phyloP scores from a whole-genome alignment of 2,888 invertebrate species.

The Drosophila paucipuncta region DNA sequence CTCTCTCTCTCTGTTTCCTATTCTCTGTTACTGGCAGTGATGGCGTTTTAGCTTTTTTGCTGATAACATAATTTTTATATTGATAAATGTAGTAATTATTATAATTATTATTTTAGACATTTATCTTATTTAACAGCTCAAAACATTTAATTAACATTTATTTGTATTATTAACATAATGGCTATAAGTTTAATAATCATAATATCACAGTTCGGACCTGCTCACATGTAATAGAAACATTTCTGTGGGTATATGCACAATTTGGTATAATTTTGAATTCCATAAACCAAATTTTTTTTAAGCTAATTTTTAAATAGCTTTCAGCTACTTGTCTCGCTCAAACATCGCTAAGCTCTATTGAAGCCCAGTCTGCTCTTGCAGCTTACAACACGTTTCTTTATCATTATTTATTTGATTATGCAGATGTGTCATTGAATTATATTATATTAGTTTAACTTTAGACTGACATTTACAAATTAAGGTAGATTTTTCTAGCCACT shows the following conservation, averaged over 20 bases:
- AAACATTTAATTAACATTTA: neutral
- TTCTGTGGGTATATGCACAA: neutral
- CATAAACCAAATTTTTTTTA: neutral
- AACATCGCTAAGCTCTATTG: conserved; percentile 6
- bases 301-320: neutral
- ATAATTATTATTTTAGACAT: neutral
- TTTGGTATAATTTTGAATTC: neutral
- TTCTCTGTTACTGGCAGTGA: conserved; percentile 38
- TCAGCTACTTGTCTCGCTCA: neutral
- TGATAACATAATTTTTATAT: neutral
- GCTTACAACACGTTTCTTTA: neutral
- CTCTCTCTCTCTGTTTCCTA: conserved; percentile 3
- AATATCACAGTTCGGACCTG: neutral
- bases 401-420: conserved; percentile 3
- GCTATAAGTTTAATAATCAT: neutral
- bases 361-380: neutral
- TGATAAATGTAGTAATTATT: neutral
- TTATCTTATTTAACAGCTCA: neutral
- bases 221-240: neutral
- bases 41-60: conserved; percentile 14
- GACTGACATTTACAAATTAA: conserved; percentile 33
- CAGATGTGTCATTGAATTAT: conserved; percentile 6
- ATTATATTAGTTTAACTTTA: conserved; percentile 25
- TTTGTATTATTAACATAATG: neutral
- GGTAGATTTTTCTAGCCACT: conserved; percentile 16